Percentiles rank a stretch among this genome's conserved stretches.
Conservation (phyloP, 2,888 invertebrate genomes). For the Apeira syringaria region DNA sequence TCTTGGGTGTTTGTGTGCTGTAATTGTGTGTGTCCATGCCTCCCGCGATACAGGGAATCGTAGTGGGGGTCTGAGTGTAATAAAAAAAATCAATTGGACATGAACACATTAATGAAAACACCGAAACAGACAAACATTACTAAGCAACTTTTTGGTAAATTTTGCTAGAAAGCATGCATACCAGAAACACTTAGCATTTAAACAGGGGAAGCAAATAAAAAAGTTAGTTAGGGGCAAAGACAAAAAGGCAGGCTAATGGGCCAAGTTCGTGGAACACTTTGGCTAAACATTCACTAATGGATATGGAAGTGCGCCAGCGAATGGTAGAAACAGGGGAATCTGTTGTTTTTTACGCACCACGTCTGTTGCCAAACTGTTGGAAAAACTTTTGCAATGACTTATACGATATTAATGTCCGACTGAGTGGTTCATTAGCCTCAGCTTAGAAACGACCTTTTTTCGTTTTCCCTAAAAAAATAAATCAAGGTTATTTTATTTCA, state of each 20-base stretch:
- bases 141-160: too few species aligned
- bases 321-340: conserved; percentile 44
- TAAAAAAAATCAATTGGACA: too few species aligned
- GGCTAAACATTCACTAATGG: conserved; percentile 82
- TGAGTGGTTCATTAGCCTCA: conserved; percentile 23
- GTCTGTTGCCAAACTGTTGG: conserved; percentile 65
- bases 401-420: conserved; percentile 25
- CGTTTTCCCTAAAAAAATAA: conserved; percentile 10
- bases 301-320: conserved; percentile 77
- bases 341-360: conserved; percentile 66
- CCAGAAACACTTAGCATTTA: conserved; percentile 65
- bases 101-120: conserved; percentile 18
- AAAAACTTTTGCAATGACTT: conserved; percentile 32
- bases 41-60: too few species aligned
- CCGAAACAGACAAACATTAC: conserved; percentile 24
- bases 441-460: conserved; percentile 16
- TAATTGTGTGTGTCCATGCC: too few species aligned
- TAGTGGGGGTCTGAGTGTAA: too few species aligned
- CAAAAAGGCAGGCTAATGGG: conserved; percentile 77
- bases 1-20: too few species aligned
- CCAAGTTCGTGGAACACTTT: conserved; percentile 80
- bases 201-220: conserved; percentile 56
- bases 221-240: conserved; percentile 68
- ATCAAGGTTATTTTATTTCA: conserved; percentile 9
- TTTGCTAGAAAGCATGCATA: conserved; percentile 51